These are phyloP conservation scores for Astur gentilis DNA, from an alignment of 2,113 vertebrate species.

Conservation along the genomic window DNA sequence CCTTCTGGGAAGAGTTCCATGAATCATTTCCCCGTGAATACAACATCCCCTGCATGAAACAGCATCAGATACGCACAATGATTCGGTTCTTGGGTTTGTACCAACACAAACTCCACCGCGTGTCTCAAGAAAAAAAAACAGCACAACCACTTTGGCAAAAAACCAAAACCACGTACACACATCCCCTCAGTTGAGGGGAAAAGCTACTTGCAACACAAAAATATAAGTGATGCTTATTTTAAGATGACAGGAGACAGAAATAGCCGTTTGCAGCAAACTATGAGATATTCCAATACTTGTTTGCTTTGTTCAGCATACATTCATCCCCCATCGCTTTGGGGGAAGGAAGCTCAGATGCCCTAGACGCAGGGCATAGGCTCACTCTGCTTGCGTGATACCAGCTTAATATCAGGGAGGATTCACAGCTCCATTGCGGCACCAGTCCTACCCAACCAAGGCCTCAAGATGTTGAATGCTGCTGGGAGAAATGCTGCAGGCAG, in stretches of 20 bases:
- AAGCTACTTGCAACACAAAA: not conserved
- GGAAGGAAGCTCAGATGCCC: too few relatives aligned
- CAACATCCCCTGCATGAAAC: not conserved
- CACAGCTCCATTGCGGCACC: not conserved
- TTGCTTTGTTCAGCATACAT: not conserved
- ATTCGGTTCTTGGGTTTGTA: not conserved
- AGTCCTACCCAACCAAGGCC: not conserved
- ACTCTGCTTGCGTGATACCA: not conserved
- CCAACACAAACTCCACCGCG: not conserved
- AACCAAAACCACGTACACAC: too few relatives aligned
- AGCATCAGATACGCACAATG: not conserved
- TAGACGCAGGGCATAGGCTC: not conserved
- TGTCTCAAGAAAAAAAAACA: not conserved
- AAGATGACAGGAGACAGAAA: not conserved
- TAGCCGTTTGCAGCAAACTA: not conserved
- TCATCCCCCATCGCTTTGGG: accelerated
- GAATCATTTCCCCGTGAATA: not conserved
- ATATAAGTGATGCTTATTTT: not conserved
- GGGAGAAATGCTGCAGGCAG: not conserved
- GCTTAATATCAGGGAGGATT: accelerated
- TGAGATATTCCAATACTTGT: not conserved
- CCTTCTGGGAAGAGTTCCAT: not conserved
- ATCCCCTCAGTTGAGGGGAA: not conserved
- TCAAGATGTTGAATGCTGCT: too few relatives aligned
- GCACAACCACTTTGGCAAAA: not conserved